Evolutionary conservation across 2,888 invertebrate species (phyloP).

Genomic region (Amphipoea lucens): DNA sequence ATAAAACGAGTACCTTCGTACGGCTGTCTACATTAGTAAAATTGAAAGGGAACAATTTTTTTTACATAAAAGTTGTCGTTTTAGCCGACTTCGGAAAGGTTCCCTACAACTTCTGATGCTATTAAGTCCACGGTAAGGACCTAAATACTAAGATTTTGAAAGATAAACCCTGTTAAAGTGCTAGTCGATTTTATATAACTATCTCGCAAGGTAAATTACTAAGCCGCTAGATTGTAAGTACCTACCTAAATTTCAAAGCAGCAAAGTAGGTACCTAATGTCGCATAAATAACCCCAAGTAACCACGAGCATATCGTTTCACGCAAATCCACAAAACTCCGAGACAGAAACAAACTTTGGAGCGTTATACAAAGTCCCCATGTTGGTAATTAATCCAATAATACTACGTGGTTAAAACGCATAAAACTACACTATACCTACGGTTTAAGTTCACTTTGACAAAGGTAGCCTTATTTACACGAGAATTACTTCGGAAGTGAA

Average conservation of each 20-base stretch:
- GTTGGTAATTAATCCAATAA: slow-evolving; percentile 55
- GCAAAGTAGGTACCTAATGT: slow-evolving; percentile 20
- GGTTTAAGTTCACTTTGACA: slow-evolving; percentile 22
- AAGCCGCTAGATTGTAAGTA: slow-evolving; percentile 24
- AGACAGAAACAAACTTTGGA: slow-evolving; percentile 54
- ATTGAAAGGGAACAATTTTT: neutral
- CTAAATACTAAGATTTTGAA: slow-evolving; percentile 6
- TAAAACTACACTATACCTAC: no score
- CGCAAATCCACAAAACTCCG: slow-evolving; percentile 48
- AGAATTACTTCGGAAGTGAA: neutral
- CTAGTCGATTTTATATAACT: slow-evolving; percentile 27
- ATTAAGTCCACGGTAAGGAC: neutral
- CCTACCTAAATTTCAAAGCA: slow-evolving; percentile 35
- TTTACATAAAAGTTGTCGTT: neutral
- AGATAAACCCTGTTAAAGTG: slow-evolving; percentile 15
- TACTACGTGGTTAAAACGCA: slow-evolving; percentile 36
- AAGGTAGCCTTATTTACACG: slow-evolving; percentile 1
- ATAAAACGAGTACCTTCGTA: neutral
- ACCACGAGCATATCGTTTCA: slow-evolving; percentile 35
- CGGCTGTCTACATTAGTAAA: neutral
- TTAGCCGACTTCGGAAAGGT: neutral
- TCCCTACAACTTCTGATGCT: neutral
- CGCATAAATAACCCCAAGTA: slow-evolving; percentile 48
- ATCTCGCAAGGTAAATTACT: slow-evolving; percentile 49
- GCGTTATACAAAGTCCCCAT: slow-evolving; percentile 50